Evolutionary conservation across 1,140 invertebrate genomes (phyloP).

Genomic region (Drosophila albomicans): DNA sequence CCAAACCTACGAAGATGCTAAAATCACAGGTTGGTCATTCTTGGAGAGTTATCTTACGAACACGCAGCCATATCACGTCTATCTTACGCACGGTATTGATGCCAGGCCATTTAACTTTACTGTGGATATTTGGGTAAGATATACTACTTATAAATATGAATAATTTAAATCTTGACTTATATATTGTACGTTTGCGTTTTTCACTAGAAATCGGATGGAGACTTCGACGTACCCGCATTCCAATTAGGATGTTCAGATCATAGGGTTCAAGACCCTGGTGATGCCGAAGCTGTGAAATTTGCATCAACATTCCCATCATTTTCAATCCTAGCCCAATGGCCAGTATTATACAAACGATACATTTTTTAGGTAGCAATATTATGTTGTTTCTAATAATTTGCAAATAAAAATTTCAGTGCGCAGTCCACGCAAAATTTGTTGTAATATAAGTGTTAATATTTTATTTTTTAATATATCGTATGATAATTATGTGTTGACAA

Average conservation of each 20-base stretch:
- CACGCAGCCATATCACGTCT: constrained; percentile 31
- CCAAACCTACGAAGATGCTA: constrained; percentile 86
- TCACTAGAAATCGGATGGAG: constrained; percentile 7
- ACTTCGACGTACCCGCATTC: constrained; percentile 54
- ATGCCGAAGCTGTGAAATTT: constrained; percentile 39
- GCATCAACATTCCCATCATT: constrained; percentile 42
- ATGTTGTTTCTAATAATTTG: background rate
- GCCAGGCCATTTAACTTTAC: constrained; percentile 39
- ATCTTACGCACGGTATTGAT: constrained; percentile 38
- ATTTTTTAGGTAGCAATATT: constrained; percentile 33
- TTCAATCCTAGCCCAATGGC: constrained; percentile 50
- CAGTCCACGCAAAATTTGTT: no score
- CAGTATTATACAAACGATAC: constrained; percentile 45
- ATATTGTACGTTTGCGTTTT: no score
- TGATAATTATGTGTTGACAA: no score
- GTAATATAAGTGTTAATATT: no score
- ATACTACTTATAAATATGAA: background rate
- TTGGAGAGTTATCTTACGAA: constrained; percentile 85
- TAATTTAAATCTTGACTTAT: no score
- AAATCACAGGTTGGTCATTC: constrained; percentile 88
- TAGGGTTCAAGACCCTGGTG: constrained; percentile 34
- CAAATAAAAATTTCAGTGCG: background rate
- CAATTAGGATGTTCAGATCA: constrained; percentile 44
- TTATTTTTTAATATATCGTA: no score
- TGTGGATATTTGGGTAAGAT: constrained; percentile 39